Conservation (phyloP, 1,140 invertebrate genomes). For the Bathynomus jamesi region DNA sequence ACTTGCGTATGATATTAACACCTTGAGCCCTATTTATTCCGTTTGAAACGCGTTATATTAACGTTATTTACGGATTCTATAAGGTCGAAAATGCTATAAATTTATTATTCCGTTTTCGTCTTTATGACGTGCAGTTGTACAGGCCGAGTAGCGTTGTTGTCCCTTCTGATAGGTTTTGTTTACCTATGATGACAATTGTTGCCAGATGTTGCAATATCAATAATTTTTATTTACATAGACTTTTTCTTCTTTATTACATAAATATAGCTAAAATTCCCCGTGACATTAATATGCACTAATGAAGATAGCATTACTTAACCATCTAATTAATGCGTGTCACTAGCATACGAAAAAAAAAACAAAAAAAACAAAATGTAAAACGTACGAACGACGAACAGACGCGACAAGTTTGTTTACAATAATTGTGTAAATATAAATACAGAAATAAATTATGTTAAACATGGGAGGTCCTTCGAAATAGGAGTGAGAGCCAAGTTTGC, state of each 20-base stretch:
- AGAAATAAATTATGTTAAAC: background rate
- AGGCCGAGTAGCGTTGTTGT: conserved; percentile 35
- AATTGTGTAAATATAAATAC: background rate
- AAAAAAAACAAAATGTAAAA: background rate
- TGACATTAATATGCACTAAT: background rate
- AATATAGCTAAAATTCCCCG: background rate
- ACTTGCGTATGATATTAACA: conserved; percentile 30
- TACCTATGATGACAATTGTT: conserved; percentile 33
- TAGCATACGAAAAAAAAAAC: background rate
- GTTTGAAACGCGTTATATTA: conserved; percentile 1
- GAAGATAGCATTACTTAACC: too few species aligned
- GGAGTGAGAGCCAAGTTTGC: conserved; percentile 21
- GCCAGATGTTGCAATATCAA: conserved; percentile 12
- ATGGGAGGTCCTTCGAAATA: conserved; percentile 5
- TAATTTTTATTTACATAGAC: conserved; percentile 12
- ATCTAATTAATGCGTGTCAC: too few species aligned
- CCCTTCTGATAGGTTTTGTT: conserved; percentile 36
- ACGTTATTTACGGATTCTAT: background rate
- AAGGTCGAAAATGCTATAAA: conserved; percentile 9
- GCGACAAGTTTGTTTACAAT: background rate
- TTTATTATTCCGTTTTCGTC: conserved; percentile 5
- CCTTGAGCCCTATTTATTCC: conserved; percentile 23
- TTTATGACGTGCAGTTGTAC: conserved; percentile 24
- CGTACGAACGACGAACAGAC: background rate
- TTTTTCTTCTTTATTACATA: background rate